Evolutionary conservation across 92 coral and sea anemone genomes (phyloP), one percentile per base, ranked within the genome.

Genomic region (Nematostella vectensis): DNA sequence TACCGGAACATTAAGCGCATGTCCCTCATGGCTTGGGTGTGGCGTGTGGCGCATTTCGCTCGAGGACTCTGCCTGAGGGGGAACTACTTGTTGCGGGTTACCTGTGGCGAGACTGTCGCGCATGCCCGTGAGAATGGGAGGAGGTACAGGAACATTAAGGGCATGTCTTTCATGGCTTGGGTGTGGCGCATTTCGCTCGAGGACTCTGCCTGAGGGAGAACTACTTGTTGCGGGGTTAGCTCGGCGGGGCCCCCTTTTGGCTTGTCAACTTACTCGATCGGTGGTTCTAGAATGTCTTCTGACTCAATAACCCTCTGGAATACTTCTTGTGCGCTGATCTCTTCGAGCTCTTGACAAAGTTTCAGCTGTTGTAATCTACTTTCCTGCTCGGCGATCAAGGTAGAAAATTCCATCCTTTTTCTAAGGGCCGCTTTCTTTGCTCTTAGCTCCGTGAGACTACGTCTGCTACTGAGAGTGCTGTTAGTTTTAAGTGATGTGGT

Each of bases 301-400:
- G 24, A 22, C 22, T 58, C 63, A 15, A 20, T 50, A 27, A 39
- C 63, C 63, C 1, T 58, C 33, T 58, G 29, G 29, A 13, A 57
- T 18, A 33, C 63, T 30, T 38, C 64, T 29, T 58, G 64, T 18
- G 64, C 64, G 49, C 50, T 58, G 27, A 58, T 39, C 19, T 58
- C 64, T 39, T 58, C 64, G 50, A 21, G 29, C 47, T 58, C 50
- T 58, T 47, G 50, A 3, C 50, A 33, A 19, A 58, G 49, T 58
- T 28, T 58, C 23, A 58, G 50, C 29, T 58, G 64, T 25, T 58
- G 50, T 25, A 58, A 40, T 39, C 33, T 58, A 28, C 30, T 33
- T 39, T 58, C 50, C 40, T 58, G 63, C 28, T 58, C 29, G 17
- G 63, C 29, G 33, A 37, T 58, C 18, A 39, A 22, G 23, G 52